Conservation (phyloP, 2,888 invertebrate genomes). For the Drosophila rubida region DNA sequence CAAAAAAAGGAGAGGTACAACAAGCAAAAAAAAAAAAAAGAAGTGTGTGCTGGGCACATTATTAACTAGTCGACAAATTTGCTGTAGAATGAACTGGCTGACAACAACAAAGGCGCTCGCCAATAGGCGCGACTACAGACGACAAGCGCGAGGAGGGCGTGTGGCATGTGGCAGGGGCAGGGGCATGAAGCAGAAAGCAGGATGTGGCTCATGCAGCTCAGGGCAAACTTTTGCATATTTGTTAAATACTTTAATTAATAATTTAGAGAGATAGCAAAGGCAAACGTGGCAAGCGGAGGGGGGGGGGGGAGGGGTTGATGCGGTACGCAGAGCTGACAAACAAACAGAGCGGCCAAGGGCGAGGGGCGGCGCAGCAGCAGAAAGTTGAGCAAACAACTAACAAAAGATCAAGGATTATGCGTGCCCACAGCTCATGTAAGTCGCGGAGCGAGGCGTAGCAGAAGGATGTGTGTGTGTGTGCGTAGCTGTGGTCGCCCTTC, state of each 20-base stretch:
- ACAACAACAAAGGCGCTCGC: conserved; percentile 30
- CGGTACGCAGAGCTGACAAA: background rate
- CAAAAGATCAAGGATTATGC: conserved; percentile 82
- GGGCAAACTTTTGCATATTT: conserved; percentile 79
- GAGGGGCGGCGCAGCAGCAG: conserved; percentile 30
- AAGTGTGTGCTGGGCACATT: conserved; percentile 62
- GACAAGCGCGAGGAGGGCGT: background rate
- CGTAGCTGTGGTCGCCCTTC: conserved; percentile 53
- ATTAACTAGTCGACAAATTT: conserved; percentile 68
- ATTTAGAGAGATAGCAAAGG: conserved; percentile 69
- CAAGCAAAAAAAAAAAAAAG: background rate
- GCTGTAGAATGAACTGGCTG: conserved; percentile 67
- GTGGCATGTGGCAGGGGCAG: conserved; percentile 23
- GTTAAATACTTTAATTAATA: conserved; percentile 84
- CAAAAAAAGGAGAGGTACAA: background rate
- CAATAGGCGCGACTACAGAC: conserved; percentile 42
- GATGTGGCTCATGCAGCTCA: conserved; percentile 40
- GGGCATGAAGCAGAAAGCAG: conserved; percentile 2
- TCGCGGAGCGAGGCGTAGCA: background rate
- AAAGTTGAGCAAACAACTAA: conserved; percentile 80
- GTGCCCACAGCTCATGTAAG: conserved; percentile 45
- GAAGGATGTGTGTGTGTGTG: conserved; percentile 14
- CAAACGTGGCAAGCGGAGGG: background rate
- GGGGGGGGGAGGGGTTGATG: background rate
- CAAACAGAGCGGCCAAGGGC: background rate